phyloP scores from a whole-genome alignment of 2,888 invertebrate species.

The Drosophila algonquin region DNA sequence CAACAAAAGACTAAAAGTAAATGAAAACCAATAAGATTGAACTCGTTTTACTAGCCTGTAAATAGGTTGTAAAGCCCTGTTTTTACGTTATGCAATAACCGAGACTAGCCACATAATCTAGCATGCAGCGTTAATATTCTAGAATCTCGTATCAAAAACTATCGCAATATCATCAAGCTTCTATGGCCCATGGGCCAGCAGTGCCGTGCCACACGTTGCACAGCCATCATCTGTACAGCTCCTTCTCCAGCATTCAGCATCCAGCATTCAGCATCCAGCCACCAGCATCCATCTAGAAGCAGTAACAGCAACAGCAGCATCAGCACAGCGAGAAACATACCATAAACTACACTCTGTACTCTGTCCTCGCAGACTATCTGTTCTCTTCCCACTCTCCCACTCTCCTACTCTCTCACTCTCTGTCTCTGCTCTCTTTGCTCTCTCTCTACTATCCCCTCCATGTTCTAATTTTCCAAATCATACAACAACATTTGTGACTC shows the following conservation, averaged over 20 bases:
- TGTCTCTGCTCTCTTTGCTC: neutral
- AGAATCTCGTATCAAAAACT: conserved; percentile 83
- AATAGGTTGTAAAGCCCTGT: conserved; percentile 84
- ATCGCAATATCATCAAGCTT: conserved; percentile 48
- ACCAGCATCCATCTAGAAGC: neutral
- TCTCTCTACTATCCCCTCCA: conserved; percentile 4
- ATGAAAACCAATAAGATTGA: conserved; percentile 65
- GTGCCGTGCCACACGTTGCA: neutral
- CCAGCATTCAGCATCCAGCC: neutral
- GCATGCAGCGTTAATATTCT: conserved; percentile 81
- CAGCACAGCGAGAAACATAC: neutral
- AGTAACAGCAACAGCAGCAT: neutral
- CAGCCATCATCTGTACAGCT: conserved; percentile 11
- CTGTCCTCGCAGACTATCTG: neutral
- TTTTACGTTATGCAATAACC: conserved; percentile 73
- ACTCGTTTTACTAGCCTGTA: conserved; percentile 84
- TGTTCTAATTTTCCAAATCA: neutral
- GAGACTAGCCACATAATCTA: conserved; percentile 55
- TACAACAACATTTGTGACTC: conserved; percentile 21
- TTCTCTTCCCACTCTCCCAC: neutral
- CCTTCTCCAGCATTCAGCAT: neutral
- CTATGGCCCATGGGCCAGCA: neutral
- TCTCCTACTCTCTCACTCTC: neutral
- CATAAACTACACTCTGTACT: neutral
- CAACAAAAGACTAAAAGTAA: conserved; percentile 30